Evolutionary conservation across 2,888 invertebrate species (phyloP), one percentile per base, ranked within the genome.

Genomic region (Criorhina ranunculi): DNA sequence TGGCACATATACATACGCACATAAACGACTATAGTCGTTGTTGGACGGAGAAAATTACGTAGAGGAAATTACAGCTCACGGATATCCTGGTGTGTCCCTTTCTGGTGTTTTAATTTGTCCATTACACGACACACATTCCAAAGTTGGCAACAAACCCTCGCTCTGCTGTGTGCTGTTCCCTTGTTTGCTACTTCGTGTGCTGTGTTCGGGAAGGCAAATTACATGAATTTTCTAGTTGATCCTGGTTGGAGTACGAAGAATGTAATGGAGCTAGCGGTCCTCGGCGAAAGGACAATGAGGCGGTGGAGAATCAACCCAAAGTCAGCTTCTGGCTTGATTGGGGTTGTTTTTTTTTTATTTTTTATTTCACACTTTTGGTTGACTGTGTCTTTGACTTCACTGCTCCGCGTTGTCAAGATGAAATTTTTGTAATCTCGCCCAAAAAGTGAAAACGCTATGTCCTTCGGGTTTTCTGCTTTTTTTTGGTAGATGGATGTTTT

Each of bases 61-160:
- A 66, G 37, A 66, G 59, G 53, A 67, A 69, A 53, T 60, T 59
- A 51, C 40, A 35, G 53, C 53, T n/a, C 44, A 78, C 60, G 42
- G 70, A 70, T 60, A 46, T 78, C 70, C 77, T 53, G 69, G 44
- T 17, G 12, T 55, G 42, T 70, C 59, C 35, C 44, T 60, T 44
- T 55, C 59, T 77, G 60, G 62, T 44, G 62, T 55, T 78, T 70
- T 78, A 78, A 78, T 70, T 70, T 46, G 53, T 70, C 77, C 62
- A 70, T 78, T 70, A 78, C 46, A 55, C 46, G 29, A 46, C 31
- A 70, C 46, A 49, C 62, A 78, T 44, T 69, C 46, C 6, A 42
- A 60, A 77, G 60, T 78, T 70, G 37, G 46, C 53, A 60, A 60
- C 69, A 69, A 69, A 35, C 69, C 35, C 59, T 33, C 69, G 31